Conservation (phyloP, 2,888 invertebrate genomes). For the Vandiemenella viatica region DNA sequence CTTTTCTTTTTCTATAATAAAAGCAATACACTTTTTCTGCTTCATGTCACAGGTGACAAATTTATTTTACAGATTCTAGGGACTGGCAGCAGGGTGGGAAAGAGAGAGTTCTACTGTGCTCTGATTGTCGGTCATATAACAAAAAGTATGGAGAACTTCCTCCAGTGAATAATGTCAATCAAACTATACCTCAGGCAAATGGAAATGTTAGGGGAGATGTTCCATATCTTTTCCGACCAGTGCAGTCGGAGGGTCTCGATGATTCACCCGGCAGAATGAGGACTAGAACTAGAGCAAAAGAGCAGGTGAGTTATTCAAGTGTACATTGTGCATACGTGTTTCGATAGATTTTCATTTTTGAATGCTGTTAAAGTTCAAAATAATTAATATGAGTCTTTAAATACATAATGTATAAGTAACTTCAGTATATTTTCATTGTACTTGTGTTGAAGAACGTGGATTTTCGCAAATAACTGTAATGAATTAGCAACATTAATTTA, state of each 20-base stretch:
- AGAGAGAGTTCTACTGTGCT: conserved; percentile 53
- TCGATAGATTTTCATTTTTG: too few species aligned
- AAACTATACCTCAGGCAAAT: conserved; percentile 10
- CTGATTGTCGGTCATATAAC: conserved; percentile 57
- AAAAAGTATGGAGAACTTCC: conserved; percentile 65
- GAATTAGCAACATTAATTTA: too few species aligned
- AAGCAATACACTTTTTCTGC: too few species aligned
- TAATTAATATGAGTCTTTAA: too few species aligned
- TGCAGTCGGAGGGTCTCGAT: conserved; percentile 27
- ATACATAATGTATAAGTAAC: too few species aligned
- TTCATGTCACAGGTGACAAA: too few species aligned
- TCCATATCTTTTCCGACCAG: conserved; percentile 36
- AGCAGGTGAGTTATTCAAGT: conserved; percentile 49
- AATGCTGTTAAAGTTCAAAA: too few species aligned
- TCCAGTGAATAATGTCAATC: conserved; percentile 27
- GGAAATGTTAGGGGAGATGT: conserved; percentile 21
- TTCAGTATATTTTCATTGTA: too few species aligned
- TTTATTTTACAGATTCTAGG: conserved; percentile 52
- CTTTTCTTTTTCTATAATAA: too few species aligned
- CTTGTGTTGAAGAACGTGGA: too few species aligned
- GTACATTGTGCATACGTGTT: too few species aligned
- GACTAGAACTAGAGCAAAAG: conserved; percentile 55
- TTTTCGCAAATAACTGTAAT: too few species aligned
- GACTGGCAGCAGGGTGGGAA: conserved; percentile 61
- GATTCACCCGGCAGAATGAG: conserved; percentile 66